phyloP scores from a whole-genome alignment of 2,797 vertebrate species.

The Pantherophis alleghaniensis region DNA sequence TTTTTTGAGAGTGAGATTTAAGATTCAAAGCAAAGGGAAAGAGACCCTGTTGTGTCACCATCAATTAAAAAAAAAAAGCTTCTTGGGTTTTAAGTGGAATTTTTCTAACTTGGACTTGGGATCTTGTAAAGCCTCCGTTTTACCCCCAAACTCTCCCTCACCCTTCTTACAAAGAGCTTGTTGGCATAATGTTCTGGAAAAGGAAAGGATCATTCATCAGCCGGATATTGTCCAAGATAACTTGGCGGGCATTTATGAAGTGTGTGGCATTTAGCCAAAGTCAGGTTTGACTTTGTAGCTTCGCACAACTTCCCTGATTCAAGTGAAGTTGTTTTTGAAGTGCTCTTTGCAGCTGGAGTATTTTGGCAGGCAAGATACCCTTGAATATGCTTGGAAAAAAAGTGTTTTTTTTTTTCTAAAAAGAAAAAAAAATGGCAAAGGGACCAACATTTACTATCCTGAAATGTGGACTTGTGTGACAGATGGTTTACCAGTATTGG shows the following conservation, averaged over 20 bases:
- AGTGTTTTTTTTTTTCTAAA: neutral
- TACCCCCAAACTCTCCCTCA: neutral
- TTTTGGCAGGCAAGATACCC: neutral
- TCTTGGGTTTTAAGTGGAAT: neutral
- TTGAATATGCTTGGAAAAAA: neutral
- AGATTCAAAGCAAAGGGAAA: neutral
- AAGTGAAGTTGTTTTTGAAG: neutral
- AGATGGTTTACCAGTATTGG: neutral
- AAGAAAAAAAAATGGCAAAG: neutral
- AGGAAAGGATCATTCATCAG: constrained; percentile 15
- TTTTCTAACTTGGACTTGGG: neutral
- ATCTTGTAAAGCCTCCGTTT: neutral
- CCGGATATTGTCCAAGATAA: neutral
- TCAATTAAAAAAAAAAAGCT: neutral
- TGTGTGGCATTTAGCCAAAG: neutral
- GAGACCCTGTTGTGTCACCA: neutral
- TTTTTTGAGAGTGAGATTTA: neutral
- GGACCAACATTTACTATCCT: constrained; percentile 17
- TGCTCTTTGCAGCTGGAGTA: neutral
- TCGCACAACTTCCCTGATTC: neutral
- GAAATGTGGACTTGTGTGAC: constrained; percentile 36
- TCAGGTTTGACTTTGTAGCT: constrained; percentile 1
- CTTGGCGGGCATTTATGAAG: neutral
- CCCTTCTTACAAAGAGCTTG: neutral
- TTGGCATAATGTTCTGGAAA: constrained; percentile 1